phyloP scores from a whole-genome alignment of 2,888 invertebrate genomes.

The Desoria tigrina region DNA sequence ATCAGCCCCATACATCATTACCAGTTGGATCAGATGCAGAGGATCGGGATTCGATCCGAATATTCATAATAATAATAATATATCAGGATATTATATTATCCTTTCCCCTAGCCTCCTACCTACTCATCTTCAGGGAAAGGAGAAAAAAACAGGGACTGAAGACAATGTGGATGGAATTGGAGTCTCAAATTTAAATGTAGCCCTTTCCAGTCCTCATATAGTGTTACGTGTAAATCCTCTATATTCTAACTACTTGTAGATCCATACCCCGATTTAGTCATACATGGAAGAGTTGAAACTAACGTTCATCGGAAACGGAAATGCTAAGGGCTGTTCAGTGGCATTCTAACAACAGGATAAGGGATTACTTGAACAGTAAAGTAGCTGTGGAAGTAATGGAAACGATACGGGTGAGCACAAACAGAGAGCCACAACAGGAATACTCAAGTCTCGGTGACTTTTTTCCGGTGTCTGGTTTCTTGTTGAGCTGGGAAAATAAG shows the following conservation, averaged over 20 bases:
- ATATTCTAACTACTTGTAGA: not conserved
- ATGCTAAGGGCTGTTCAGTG: slow-evolving; percentile 46
- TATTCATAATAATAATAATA: too few relatives aligned
- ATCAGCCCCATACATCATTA: too few relatives aligned
- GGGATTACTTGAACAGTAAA: slow-evolving; percentile 1
- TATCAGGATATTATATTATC: not conserved
- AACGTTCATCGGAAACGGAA: slow-evolving; percentile 52
- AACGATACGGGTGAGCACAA: slow-evolving; percentile 21
- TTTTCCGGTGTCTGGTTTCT: slow-evolving; percentile 54
- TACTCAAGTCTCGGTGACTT: slow-evolving; percentile 29
- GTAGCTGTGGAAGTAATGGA: not conserved
- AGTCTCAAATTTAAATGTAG: too few relatives aligned
- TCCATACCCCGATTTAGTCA: not conserved
- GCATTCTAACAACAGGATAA: slow-evolving; percentile 23
- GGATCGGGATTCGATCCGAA: too few relatives aligned
- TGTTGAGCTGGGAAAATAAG: slow-evolving; percentile 44
- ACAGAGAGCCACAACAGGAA: not conserved
- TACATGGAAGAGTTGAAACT: not conserved
- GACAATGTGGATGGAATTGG: too few relatives aligned
- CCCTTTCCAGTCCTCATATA: too few relatives aligned
- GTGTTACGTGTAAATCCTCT: not conserved
- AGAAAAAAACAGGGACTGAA: too few relatives aligned
- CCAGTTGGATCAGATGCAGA: too few relatives aligned
- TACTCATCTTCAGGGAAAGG: too few relatives aligned
- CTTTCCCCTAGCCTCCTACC: not conserved